Evolutionary conservation across 2,113 vertebrate species (phyloP), one percentile per base, ranked within the genome.

Genomic region (Eira barbara): DNA sequence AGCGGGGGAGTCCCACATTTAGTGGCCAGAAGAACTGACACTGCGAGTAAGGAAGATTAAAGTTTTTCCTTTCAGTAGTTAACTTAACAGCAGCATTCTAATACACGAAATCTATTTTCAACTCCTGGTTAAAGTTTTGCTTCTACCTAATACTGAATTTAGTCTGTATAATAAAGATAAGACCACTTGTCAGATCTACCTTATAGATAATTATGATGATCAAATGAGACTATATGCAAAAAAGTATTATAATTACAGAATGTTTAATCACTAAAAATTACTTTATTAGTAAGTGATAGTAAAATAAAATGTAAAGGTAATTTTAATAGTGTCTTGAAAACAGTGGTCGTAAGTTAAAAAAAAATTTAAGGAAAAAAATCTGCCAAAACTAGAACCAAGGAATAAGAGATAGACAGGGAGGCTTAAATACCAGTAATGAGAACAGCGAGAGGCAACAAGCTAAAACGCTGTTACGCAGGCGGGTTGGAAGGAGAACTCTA

Each of bases 101-200:
- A 59, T 39, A 91, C 9, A 52, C 10, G 20, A 95, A 88, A 67
- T 49, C 36, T 92, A 36, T 49, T 92, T 96, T 42, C 69, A 92
- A 23, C 3, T 92, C 94, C 57, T 88, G 42, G 36, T 74, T 94
- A 94, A 79, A 92, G 94, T 73, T 67, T 76, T 76, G 9, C 6
- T 79, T 57, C 34, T 82, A 49, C 63, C 29, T 71, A 91, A 95
- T 47, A 85, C 25, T 91, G 81, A 95, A 93, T 83, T 93, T 89
- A 85, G 80, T 20, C 85, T 45, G 36, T 92, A 65, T 45, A 78
- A 59, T 49, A 94, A 81, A 87, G 39, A 52, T 29, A 71, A 34
- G 2, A 84, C 21, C n/a, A 89, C 34, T 39, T 81, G 10, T 74
- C 29, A 89, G 89, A 87, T 84, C 61, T 80, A 84, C 69, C 39